Percentiles rank a stretch among this genome's conserved stretches.
Evolutionary conservation across 64 coral and sea anemone genomes (phyloP).

Genomic region (Hydrozoanthus tunicans): DNA sequence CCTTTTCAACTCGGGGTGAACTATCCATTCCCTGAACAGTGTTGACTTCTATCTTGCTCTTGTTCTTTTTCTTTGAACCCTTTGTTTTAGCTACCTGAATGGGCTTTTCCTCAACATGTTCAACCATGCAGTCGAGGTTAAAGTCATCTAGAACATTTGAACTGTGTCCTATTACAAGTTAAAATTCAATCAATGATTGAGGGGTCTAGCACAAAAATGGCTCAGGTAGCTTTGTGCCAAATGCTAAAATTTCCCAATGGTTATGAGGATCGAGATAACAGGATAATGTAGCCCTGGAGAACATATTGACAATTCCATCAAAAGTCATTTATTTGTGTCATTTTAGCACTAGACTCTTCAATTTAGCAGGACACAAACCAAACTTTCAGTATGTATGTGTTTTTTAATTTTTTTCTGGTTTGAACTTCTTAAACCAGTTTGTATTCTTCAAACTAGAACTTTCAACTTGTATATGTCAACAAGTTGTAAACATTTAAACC

Average conservation of each 20-base stretch:
- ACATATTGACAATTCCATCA: no score
- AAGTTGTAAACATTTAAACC: no score
- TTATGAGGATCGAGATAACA: background rate
- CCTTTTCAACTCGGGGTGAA: slow-evolving; percentile 13
- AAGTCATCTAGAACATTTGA: slow-evolving; percentile 25
- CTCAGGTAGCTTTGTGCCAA: background rate
- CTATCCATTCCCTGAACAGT: slow-evolving; percentile 1
- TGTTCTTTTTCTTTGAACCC: slow-evolving; percentile 49
- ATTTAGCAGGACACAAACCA: no score
- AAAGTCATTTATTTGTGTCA: no score
- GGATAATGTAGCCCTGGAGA: no score
- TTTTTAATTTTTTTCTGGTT: no score
- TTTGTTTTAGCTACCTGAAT: slow-evolving; percentile 21
- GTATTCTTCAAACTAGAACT: no score
- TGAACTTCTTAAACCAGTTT: no score
- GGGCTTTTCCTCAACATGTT: slow-evolving; percentile 33
- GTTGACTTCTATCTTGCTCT: slow-evolving; percentile 22
- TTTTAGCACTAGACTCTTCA: no score
- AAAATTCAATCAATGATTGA: background rate
- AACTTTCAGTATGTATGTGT: no score
- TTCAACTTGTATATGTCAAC: no score
- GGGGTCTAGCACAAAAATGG: background rate
- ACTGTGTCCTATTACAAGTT: slow-evolving; percentile 16
- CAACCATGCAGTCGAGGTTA: background rate
- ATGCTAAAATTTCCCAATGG: background rate